Evolutionary conservation across 2,888 invertebrate genomes (phyloP), one percentile per base, ranked within the genome.

Genomic region (Cotesia congregata): DNA sequence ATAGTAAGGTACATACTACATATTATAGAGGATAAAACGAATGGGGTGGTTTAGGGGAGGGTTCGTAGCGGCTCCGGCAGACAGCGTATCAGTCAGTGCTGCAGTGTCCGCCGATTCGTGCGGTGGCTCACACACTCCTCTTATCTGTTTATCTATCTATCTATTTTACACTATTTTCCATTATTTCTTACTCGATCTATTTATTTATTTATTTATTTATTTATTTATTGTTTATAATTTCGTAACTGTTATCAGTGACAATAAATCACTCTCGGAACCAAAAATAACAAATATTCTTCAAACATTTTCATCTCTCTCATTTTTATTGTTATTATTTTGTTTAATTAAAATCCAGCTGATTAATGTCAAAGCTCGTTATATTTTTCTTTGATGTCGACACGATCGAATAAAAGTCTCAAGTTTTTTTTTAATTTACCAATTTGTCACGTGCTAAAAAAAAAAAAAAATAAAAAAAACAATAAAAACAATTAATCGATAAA

Each of bases 61-160:
- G 72, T 83, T 83, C 80, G 73, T 60, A 68, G 65, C 76, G 76
- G 76, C 78, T 80, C 83, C 87, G 83, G 81, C 79, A 85, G 86
- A 79, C 83, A 85, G 87, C 87, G 87, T 85, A 75, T 72, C 77
- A 82, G 83, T 86, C 82, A 86, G 84, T 86, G 87, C 86, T 86
- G 88, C 88, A 87, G 87, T 87, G 83, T 85, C 79, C 81, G 83
- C 83, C 83, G 85, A 83, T 82, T 83, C 80, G 83, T 80, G 82
- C 82, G 84, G 82, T 84, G 83, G 83, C 83, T 83, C 83, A 80
- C 82, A 83, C 12, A 50, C 50, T 12, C 7, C 50, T 50, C 78
- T 40, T 67, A n/a, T 67, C 59, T 59, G 39, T 68, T 39, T 71
- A 62, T n/a, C 7, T 50, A 50, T 50, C 50, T 50, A 50, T 9